Conservation (phyloP, 1,140 invertebrate species). For the Papilio dardanus region DNA sequence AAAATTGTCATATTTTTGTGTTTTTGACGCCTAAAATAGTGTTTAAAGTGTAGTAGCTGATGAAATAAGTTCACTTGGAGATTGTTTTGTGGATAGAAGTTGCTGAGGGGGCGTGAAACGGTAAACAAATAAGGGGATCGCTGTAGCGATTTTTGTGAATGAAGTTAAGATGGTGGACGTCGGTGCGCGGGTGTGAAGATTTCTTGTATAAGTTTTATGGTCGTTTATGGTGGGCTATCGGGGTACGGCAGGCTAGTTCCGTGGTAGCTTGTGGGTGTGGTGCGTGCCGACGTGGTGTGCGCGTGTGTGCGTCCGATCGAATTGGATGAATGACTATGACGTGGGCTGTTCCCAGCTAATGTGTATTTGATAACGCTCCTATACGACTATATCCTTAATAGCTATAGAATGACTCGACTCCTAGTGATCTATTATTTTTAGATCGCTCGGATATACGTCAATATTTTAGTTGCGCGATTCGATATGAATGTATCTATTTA, state of each 20-base stretch:
- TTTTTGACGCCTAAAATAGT: slow-evolving; percentile 49
- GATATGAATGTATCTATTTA: background rate
- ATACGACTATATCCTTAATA: slow-evolving; percentile 50
- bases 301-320: slow-evolving; percentile 73
- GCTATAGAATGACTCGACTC: slow-evolving; percentile 47
- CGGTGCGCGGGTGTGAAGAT: slow-evolving; percentile 58
- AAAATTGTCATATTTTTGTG: slow-evolving; percentile 59
- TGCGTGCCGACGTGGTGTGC: slow-evolving; percentile 43
- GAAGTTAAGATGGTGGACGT: slow-evolving; percentile 79
- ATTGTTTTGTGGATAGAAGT: slow-evolving; percentile 31
- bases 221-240: slow-evolving; percentile 44
- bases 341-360: slow-evolving; percentile 64
- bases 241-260: slow-evolving; percentile 42
- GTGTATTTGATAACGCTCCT: slow-evolving; percentile 66
- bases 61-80: background rate
- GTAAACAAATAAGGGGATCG: slow-evolving; percentile 74
- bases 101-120: slow-evolving; percentile 60
- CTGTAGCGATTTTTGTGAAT: slow-evolving; percentile 79
- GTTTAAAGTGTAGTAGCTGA: slow-evolving; percentile 41
- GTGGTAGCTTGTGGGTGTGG: slow-evolving; percentile 43
- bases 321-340: slow-evolving; percentile 76
- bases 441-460: slow-evolving; percentile 53
- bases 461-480: slow-evolving; percentile 42
- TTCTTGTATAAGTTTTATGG: slow-evolving; percentile 55
- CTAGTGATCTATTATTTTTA: slow-evolving; percentile 73